A percentile compares a stretch with the other conserved stretches of the same genome.
phyloP scores from a whole-genome alignment of 2,113 vertebrate genomes.

The Caranx melampygus region DNA sequence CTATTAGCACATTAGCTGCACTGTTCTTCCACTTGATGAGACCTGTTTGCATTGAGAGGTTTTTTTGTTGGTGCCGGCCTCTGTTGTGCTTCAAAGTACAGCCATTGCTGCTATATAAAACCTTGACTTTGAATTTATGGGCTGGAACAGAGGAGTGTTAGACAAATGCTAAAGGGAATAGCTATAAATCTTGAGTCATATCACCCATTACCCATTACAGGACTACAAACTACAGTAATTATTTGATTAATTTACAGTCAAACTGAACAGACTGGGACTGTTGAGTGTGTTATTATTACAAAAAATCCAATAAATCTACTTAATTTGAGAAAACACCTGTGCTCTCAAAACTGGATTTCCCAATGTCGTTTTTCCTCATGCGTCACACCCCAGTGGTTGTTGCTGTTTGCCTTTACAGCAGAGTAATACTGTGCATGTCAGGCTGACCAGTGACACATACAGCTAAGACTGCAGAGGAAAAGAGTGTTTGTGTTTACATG shows the following conservation, averaged over 20 bases:
- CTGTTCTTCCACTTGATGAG: slow-evolving; percentile 31
- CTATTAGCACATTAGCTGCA: slow-evolving; percentile 51
- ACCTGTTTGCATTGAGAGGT: slow-evolving; percentile 29
- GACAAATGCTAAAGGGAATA: slow-evolving; percentile 6
- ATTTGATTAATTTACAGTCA: not conserved
- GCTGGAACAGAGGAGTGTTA: slow-evolving; percentile 17
- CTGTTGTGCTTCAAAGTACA: slow-evolving; percentile 2
- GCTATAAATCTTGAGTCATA: slow-evolving; percentile 7
- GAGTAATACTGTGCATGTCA: slow-evolving; percentile 6
- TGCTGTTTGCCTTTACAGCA: slow-evolving; percentile 20
- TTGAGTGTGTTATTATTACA: not conserved
- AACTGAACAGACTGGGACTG: not conserved
- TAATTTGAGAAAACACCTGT: not conserved
- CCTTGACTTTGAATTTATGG: slow-evolving; percentile 21
- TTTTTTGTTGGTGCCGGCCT: slow-evolving; percentile 22
- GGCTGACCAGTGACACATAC: not conserved
- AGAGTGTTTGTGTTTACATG: slow-evolving; percentile 31
- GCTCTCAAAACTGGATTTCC: not conserved
- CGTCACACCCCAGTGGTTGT: slow-evolving; percentile 2
- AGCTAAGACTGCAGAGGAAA: slow-evolving; percentile 7
- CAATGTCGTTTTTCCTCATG: not conserved
- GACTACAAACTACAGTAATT: not conserved
- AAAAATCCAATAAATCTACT: slow-evolving; percentile 4
- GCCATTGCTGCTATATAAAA: slow-evolving; percentile 15
- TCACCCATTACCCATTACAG: not conserved